These are phyloP conservation scores for Pararge aegeria DNA, from an alignment of 1,140 invertebrate genomes.

Conservation along the genomic window DNA sequence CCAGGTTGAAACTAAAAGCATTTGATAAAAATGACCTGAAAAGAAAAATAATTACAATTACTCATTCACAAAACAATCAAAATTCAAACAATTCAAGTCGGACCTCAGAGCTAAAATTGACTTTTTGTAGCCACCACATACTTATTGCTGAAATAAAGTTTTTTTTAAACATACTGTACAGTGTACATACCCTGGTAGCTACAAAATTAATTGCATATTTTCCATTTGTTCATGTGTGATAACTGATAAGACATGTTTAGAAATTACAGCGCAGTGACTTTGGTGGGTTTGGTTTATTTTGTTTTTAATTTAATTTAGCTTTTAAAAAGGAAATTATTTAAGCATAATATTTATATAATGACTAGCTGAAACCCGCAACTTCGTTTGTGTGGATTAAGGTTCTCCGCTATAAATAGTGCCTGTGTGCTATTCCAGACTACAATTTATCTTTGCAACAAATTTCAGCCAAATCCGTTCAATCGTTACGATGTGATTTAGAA, in stretches of 20 bases:
- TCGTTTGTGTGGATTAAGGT: too few relatives aligned
- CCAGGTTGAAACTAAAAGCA: constrained; percentile 17
- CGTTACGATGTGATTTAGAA: too few relatives aligned
- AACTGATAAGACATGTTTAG: constrained; percentile 55
- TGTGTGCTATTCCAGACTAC: too few relatives aligned
- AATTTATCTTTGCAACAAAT: too few relatives aligned
- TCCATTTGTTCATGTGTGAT: constrained; percentile 34
- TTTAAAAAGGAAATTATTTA: too few relatives aligned
- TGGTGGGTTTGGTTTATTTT: constrained; percentile 38
- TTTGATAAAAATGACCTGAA: constrained; percentile 22
- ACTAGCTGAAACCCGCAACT: too few relatives aligned
- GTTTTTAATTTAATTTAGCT: constrained; percentile 13
- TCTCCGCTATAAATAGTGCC: too few relatives aligned
- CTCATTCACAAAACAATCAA: constrained; percentile 33
- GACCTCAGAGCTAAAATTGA: constrained; percentile 29
- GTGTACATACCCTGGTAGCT: too few relatives aligned
- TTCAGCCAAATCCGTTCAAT: too few relatives aligned
- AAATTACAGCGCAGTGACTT: constrained; percentile 29
- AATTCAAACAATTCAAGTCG: constrained; percentile 33
- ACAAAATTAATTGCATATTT: constrained; percentile 34
- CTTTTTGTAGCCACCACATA: too few relatives aligned
- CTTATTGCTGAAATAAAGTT: not conserved
- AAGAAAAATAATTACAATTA: constrained; percentile 25
- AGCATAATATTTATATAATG: too few relatives aligned
- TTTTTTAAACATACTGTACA: constrained; percentile 7